Percentiles rank a stretch among this genome's conserved stretches.
These are phyloP conservation scores for Antitype chi DNA, from an alignment of 2,888 invertebrate species.

Conservation along the genomic window DNA sequence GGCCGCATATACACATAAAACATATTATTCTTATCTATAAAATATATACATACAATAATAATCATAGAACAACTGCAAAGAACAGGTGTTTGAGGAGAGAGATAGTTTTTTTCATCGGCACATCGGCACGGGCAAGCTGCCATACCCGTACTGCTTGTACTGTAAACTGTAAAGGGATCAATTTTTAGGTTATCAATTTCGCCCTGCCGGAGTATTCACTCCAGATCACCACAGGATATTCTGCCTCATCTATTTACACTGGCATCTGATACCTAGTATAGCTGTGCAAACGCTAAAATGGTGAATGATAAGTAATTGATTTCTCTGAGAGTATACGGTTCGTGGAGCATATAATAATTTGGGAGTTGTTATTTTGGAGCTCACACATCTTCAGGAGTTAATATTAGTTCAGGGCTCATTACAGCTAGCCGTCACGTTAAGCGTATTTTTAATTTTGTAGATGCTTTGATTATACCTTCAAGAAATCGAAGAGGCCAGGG, in stretches of 20 bases:
- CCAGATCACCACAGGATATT: not conserved
- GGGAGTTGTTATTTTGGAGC: not conserved
- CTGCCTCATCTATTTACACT: not conserved
- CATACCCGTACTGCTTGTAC: not conserved
- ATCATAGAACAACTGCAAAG: not conserved
- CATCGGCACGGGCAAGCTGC: not conserved
- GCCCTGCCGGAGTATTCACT: not conserved
- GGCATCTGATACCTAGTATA: not conserved
- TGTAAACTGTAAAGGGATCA: not conserved
- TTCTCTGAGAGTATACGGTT: not conserved
- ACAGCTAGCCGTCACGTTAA: constrained; percentile 15
- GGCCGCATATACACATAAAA: too few species aligned
- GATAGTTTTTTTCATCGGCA: not conserved
- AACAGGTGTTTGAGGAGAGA: not conserved
- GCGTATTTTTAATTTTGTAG: constrained; percentile 69
- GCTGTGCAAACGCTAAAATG: not conserved
- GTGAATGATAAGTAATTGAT: not conserved
- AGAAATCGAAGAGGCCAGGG: constrained; percentile 73
- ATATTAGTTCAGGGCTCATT: not conserved
- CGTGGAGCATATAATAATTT: not conserved
- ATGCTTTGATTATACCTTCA: constrained; percentile 79
- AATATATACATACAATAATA: not conserved
- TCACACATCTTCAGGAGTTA: constrained; percentile 1
- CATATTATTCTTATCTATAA: too few species aligned
- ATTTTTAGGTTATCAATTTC: not conserved